Base-by-base conservation (phyloP, 2,113 vertebrate genomes). In the Gulo gulo region DNA sequence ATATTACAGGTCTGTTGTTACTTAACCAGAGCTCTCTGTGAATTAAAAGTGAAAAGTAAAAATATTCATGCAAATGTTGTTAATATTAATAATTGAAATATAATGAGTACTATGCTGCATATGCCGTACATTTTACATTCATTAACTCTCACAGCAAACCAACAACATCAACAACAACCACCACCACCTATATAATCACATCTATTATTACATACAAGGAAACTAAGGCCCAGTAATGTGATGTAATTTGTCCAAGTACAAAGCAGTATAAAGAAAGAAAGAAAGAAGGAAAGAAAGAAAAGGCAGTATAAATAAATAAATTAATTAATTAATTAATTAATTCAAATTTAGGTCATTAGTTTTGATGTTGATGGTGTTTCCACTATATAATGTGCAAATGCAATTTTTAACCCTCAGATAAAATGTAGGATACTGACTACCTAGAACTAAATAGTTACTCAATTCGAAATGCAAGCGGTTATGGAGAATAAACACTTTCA, bases 51-150 rank as follows among this genome's bases (percentile, higher is more conserved):
- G 63, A 88, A 73, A 88, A 67, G 16, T 69, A 42, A 59, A 88
- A 45, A 20, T 80, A 71, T 67, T 45, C n/a, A 36, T 67, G 34
- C 16, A 57, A 74, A 76, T 59, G 7, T 14, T 50, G 2, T 69
- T 59, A 59, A 47, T 24, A 65, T 67, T 45, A 65, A 88, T 57
- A 93, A 61, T 59, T 39, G 12, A 12, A 65, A 88, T 80, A n/a
- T 34, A 47, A 63, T 6, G 6, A 63, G 1, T 76, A 4, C 39
- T 23, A 47, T 4, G 7, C 47, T 2, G 0, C 7, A 26, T 3
- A 15, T 50, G 36, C 24, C 79, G 2, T n/a, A 2, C 18, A 34
- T 65, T 93, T 95, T 52, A n/a, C 8, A 79, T 39, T 1, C 3
- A 36, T 42, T 59, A 13, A 21, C 23, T 69, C 20, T 95, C 59